Evolutionary conservation across 2,797 vertebrate species (phyloP), one percentile per base, ranked within the genome.

Genomic region (Orientallactaga sibirica): DNA sequence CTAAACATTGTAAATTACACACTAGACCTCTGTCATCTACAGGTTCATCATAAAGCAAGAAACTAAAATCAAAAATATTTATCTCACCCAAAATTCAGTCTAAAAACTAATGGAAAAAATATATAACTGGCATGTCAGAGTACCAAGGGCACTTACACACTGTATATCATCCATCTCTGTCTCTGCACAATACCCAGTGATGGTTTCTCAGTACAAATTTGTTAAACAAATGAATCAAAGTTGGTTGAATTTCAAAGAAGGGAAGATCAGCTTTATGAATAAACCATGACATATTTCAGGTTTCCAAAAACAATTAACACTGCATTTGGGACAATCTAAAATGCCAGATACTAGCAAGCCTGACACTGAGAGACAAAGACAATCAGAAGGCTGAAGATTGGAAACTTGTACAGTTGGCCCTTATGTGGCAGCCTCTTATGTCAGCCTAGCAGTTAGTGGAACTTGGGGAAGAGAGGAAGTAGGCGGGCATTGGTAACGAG

Each of bases 161-260:
- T 78, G 11, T 29, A 14, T 27, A 52, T 43, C 82, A 84, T 85
- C 73, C 79, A 91, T 86, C 66, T 91, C 81, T 92, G 71, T 77
- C n/a, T 86, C 33, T 12, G 7, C 1, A 67, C 2, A n/a, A 43
- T 27, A 37, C 3, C n/a, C 37, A 55, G n/a, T 10, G 68, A 1
- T 61, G 62, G 3, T 10, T 83, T 7, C 68, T 88, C 14, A 91
- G 73, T 58, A n/a, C 4, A 22, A 83, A 37, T 80, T 94, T 84
- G 43, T 81, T 81, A 86, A 90, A 88, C 70, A 52, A 86, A 83
- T 95, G 64, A 55, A 93, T 96, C n/a, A 25, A 90, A 82, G 75
- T 82, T 93, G 80, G 41, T 58, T 92, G 79, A n/a, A 76, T 88
- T 95, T 80, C 41, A 90, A 90, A 90, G 67, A 91, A 83, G 33